These are phyloP conservation scores for Himalopsyche japonica DNA, from an alignment of 2,888 invertebrate species.

Conservation along the genomic window DNA sequence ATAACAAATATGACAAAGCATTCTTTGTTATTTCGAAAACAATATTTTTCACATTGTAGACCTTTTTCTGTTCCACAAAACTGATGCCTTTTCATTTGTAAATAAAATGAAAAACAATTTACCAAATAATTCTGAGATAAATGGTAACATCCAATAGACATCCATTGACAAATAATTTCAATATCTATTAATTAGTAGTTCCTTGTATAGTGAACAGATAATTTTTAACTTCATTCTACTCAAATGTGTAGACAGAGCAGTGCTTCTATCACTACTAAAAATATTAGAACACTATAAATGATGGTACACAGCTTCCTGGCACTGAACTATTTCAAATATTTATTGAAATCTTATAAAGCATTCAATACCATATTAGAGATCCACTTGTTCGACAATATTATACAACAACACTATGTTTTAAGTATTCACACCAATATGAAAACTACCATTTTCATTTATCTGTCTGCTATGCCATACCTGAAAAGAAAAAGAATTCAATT, in stretches of 20 bases:
- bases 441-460: neutral
- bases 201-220: neutral
- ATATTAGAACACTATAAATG: neutral
- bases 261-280: constrained; percentile 22
- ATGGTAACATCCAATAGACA: constrained; percentile 28
- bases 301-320: constrained; percentile 11
- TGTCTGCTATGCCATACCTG: neutral
- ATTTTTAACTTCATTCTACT: constrained; percentile 4
- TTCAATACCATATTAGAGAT: constrained; percentile 34
- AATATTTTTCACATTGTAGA: constrained; percentile 13
- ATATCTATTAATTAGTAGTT: constrained; percentile 11
- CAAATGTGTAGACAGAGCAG: constrained; percentile 21
- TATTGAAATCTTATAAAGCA: constrained; percentile 11
- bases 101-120: constrained; percentile 19
- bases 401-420: constrained; percentile 35
- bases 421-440: constrained; percentile 35
- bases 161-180: constrained; percentile 9
- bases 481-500: neutral
- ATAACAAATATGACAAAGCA: neutral
- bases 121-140: constrained; percentile 17
- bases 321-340: constrained; percentile 8
- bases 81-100: constrained; percentile 13
- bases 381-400: constrained; percentile 29
- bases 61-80: constrained; percentile 3
- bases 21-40: neutral